Evolutionary conservation across 2,797 vertebrate species (phyloP), one percentile per base, ranked within the genome.

Genomic region (Apodemus agrarius): DNA sequence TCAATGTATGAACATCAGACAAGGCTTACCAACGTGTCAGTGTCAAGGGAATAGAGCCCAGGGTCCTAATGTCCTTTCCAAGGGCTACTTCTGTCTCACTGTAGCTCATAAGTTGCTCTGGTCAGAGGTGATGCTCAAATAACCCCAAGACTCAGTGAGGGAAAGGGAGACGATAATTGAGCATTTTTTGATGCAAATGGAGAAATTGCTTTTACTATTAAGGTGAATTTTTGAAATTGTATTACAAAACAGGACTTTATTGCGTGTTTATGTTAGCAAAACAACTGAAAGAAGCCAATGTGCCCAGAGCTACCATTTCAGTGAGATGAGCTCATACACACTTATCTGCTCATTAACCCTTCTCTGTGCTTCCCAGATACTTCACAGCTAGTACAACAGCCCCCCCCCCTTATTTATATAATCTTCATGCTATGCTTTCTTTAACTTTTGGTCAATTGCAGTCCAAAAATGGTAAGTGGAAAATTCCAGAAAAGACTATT

Each of bases 191-290:
- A 37, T 90, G 14, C 57, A 46, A 54, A 29, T 24, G 3, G 3
- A 8, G 12, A 49, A 89, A 93, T 61, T 59, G 4, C 5, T 79
- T 86, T 22, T n/a, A 63, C 61, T 69, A 72, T 57, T 95, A 90
- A 89, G 86, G 6, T 76, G 85, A 82, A 63, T 59, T 91, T 43
- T 84, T 63, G 63, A 90, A 93, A 69, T n/a, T 72, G 6, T 78
- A 2, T 8, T 59, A 76, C 84, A 61, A 84, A 21, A 4, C 14
- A 54, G 31, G n/a, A 81, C 24, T 96, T 54, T n/a, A 11, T 88
- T n/a, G 40, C 59, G 19, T 52, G 52, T 76, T 96, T 59, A 78
- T 67, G 9, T 69, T 74, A 93, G 6, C 29, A 80, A 82, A 76
- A 82, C 1, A 80, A 88, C 40, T 61, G 81, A 65, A 89, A 88